Conservation (phyloP, 1,140 invertebrate species). For the Scaptomyza graminum region DNA sequence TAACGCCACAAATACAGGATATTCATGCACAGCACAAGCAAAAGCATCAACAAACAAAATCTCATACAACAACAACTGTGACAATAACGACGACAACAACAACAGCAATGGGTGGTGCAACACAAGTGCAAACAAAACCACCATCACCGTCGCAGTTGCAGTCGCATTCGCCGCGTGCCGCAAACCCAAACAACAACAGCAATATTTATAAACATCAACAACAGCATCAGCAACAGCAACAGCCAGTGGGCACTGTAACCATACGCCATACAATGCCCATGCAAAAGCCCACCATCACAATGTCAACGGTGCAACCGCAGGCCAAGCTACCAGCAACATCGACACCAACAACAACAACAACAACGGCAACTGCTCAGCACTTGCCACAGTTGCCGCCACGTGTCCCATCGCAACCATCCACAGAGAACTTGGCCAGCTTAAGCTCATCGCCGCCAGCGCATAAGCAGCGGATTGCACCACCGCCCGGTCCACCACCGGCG, state of each 20-base stretch:
- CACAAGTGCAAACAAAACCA: neutral
- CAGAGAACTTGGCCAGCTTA: slow-evolving; percentile 67
- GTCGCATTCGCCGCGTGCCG: slow-evolving; percentile 6
- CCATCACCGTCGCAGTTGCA: slow-evolving; percentile 3
- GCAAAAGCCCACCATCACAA: slow-evolving; percentile 80
- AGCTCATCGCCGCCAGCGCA: slow-evolving; percentile 62
- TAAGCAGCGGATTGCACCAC: slow-evolving; percentile 55
- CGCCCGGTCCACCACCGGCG: slow-evolving; percentile 83
- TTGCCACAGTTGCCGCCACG: slow-evolving; percentile 74
- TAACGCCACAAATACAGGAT: slow-evolving; percentile 78
- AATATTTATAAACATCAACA: slow-evolving; percentile 12
- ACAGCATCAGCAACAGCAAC: slow-evolving; percentile 29
- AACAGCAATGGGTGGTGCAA: neutral
- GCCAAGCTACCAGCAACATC: slow-evolving; percentile 51
- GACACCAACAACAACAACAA: slow-evolving; percentile 1
- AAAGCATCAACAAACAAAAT: slow-evolving; percentile 63
- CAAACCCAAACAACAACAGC: slow-evolving; percentile 22
- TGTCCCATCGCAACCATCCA: slow-evolving; percentile 68
- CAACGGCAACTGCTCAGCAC: slow-evolving; percentile 18
- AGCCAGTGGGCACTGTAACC: slow-evolving; percentile 53
- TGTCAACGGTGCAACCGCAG: slow-evolving; percentile 81
- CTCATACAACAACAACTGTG: slow-evolving; percentile 24
- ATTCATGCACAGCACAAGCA: slow-evolving; percentile 80
- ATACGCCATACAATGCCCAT: slow-evolving; percentile 80
- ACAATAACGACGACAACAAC: slow-evolving; percentile 13